These are phyloP conservation scores for Drosophila cognata DNA, from an alignment of 2,888 invertebrate species.

Conservation along the genomic window DNA sequence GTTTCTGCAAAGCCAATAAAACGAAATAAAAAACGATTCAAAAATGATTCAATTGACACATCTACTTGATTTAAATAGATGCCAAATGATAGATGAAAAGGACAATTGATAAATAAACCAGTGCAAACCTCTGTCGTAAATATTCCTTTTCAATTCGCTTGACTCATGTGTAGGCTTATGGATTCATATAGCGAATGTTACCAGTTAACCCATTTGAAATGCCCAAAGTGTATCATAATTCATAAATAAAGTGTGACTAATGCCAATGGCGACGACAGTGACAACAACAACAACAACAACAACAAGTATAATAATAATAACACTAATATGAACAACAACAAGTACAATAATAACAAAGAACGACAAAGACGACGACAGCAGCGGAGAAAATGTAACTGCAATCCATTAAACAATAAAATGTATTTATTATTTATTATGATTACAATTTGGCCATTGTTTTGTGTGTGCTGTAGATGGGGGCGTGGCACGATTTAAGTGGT, in stretches of 20 bases:
- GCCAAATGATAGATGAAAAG: neutral
- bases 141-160: neutral
- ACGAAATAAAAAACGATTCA: neutral
- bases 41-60: neutral
- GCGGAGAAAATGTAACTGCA: conserved; percentile 73
- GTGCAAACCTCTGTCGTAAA: neutral
- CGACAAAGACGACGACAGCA: conserved; percentile 16
- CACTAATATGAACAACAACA: neutral
- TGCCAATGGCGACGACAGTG: conserved; percentile 58
- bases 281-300: conserved; percentile 30
- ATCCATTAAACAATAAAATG: conserved; percentile 81
- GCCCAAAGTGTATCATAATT: conserved; percentile 69
- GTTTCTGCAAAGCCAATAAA: neutral
- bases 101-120: neutral
- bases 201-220: conserved; percentile 48
- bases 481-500: conserved; percentile 72
- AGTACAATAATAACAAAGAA: conserved; percentile 13
- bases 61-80: neutral
- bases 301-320: conserved; percentile 15
- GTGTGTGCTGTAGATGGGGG: conserved; percentile 16
- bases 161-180: neutral
- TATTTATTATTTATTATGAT: conserved; percentile 82
- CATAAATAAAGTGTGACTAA: conserved; percentile 82
- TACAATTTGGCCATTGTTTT: conserved; percentile 65
- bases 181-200: conserved; percentile 23